Conservation (phyloP, 2,888 invertebrate genomes). For the Stictocephala bisonia region DNA sequence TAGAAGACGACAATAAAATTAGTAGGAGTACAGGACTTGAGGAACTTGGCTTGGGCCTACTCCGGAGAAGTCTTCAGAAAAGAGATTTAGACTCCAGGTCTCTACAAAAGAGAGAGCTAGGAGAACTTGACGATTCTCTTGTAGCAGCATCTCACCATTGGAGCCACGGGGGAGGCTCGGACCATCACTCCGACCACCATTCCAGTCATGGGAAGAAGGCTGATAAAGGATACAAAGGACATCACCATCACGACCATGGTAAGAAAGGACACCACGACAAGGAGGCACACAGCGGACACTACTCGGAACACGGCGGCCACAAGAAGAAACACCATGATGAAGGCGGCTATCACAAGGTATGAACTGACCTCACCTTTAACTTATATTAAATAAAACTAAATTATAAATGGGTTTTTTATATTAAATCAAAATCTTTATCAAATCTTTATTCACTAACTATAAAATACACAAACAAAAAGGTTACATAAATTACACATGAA, state of each 20-base stretch:
- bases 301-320: constrained; percentile 72
- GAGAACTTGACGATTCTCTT: constrained; percentile 1
- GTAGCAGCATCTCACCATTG: constrained; percentile 63
- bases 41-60: too few relatives aligned
- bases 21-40: too few relatives aligned
- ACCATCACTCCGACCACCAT: constrained; percentile 74
- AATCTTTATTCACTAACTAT: too few relatives aligned
- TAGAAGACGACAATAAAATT: not conserved
- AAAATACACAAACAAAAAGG: too few relatives aligned
- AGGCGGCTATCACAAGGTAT: constrained; percentile 71
- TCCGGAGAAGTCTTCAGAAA: too few relatives aligned
- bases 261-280: constrained; percentile 81
- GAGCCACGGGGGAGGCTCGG: constrained; percentile 75
- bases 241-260: constrained; percentile 76
- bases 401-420: too few relatives aligned
- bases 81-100: not conserved
- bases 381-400: too few relatives aligned
- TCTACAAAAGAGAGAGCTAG: constrained; percentile 3
- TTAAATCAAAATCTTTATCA: too few relatives aligned
- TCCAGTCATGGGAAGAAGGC: constrained; percentile 76
- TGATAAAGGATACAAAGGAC: constrained; percentile 77
- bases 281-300: constrained; percentile 72
- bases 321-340: constrained; percentile 74
- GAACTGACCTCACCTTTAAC: too few relatives aligned
- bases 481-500: too few relatives aligned